These are phyloP conservation scores for Drosophila planitibia DNA, from an alignment of 2,888 invertebrate species.

Conservation along the genomic window DNA sequence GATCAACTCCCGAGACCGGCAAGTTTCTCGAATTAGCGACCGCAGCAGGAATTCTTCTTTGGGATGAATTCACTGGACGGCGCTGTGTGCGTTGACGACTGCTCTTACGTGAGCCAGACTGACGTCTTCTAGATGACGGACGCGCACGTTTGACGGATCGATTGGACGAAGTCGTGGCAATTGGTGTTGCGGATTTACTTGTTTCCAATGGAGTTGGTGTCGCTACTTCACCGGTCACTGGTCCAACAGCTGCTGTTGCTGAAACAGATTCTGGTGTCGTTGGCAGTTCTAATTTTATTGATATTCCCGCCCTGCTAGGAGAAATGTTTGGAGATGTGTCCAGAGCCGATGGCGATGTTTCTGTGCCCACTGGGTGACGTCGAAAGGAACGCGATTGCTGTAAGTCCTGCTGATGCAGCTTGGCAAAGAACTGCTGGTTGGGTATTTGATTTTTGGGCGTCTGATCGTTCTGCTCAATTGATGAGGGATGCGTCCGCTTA, in stretches of 20 bases:
- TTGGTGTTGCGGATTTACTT: neutral
- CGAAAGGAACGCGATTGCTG: constrained; percentile 77
- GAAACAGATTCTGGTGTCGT: constrained; percentile 1
- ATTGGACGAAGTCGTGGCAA: constrained; percentile 3
- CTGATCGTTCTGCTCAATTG: constrained; percentile 88
- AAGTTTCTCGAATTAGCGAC: constrained; percentile 4
- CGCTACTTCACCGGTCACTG: constrained; percentile 6
- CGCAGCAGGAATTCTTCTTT: constrained; percentile 3
- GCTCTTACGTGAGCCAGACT: constrained; percentile 83
- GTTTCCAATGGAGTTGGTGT: neutral
- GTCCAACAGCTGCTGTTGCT: constrained; percentile 1
- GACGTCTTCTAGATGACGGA: constrained; percentile 85
- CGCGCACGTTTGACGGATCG: constrained; percentile 64
- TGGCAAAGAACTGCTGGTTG: constrained; percentile 85
- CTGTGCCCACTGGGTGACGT: constrained; percentile 43
- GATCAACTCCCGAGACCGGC: constrained; percentile 53
- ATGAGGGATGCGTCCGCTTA: constrained; percentile 87
- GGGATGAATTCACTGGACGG: constrained; percentile 74
- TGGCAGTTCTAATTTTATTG: constrained; percentile 23
- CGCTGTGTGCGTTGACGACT: constrained; percentile 83
- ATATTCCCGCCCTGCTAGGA: constrained; percentile 34
- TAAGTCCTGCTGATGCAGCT: constrained; percentile 85
- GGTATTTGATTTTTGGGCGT: constrained; percentile 85
- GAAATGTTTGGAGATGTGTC: constrained; percentile 43
- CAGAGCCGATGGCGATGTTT: constrained; percentile 23